A percentile compares a stretch with the other conserved stretches of the same genome.
These are phyloP conservation scores for Bostrychus sinensis DNA, from an alignment of 2,113 vertebrate genomes.

Conservation along the genomic window DNA sequence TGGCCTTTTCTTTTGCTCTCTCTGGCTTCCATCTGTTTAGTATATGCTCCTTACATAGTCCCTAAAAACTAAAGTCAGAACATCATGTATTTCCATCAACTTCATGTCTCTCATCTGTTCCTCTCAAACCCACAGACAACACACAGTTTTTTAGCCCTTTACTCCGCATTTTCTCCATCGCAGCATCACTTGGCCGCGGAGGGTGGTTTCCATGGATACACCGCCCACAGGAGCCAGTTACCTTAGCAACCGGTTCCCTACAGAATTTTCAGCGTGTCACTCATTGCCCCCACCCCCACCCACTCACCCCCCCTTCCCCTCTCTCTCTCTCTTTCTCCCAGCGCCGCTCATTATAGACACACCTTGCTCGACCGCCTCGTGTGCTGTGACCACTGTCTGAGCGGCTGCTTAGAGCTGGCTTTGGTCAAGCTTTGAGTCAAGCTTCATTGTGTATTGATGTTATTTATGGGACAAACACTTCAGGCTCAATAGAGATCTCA, in stretches of 20 bases:
- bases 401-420: constrained; percentile 17
- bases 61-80: no score
- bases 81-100: constrained; percentile 2
- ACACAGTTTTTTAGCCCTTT: constrained; percentile 45
- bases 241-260: constrained; percentile 83
- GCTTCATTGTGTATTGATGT: not conserved
- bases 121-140: constrained; percentile 52
- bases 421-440: not conserved
- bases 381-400: no score
- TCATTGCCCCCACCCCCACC: constrained; percentile 22
- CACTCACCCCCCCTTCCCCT: no score
- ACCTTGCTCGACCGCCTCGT: constrained; percentile 16
- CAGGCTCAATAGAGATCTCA: not conserved
- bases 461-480: not conserved
- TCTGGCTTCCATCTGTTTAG: no score
- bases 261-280: constrained; percentile 79
- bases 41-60: no score
- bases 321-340: constrained; percentile 43
- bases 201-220: constrained; percentile 81
- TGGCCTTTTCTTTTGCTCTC: no score
- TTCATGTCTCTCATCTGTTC: no score
- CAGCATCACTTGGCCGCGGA: constrained; percentile 80
- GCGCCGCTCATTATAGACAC: constrained; percentile 3
- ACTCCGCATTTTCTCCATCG: constrained; percentile 52
- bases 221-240: constrained; percentile 82